These are phyloP conservation scores for Drosophila algonquin DNA, from an alignment of 2,888 invertebrate species.

Conservation along the genomic window DNA sequence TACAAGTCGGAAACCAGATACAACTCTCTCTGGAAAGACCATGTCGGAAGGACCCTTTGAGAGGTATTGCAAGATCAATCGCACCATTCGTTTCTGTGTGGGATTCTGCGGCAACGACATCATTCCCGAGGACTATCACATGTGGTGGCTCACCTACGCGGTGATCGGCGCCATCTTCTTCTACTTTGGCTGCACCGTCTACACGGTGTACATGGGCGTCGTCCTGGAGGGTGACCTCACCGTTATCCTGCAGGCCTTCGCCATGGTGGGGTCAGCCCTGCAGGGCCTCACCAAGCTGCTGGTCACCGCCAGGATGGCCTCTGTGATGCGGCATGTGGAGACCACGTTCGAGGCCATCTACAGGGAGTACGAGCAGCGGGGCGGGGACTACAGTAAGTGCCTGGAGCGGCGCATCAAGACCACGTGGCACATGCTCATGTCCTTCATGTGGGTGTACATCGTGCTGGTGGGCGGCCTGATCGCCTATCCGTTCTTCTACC, in stretches of 20 bases:
- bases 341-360: constrained; percentile 55
- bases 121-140: constrained; percentile 40
- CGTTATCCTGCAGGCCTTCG: constrained; percentile 55
- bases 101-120: constrained; percentile 61
- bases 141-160: constrained; percentile 54
- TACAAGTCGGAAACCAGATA: too few relatives aligned
- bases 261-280: constrained; percentile 53
- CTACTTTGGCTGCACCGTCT: constrained; percentile 55
- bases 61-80: constrained; percentile 41
- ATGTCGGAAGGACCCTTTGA: constrained; percentile 26
- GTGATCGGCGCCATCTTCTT: constrained; percentile 33
- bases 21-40: not conserved
- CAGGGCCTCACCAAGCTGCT: constrained; percentile 57
- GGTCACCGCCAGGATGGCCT: constrained; percentile 18
- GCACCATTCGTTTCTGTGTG: constrained; percentile 45
- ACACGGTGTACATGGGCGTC: constrained; percentile 68
- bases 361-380: constrained; percentile 51
- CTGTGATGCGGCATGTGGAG: constrained; percentile 35
- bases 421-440: constrained; percentile 41
- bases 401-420: constrained; percentile 45
- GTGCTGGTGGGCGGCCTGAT: constrained; percentile 4
- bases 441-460: constrained; percentile 40
- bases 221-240: constrained; percentile 58
- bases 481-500: constrained; percentile 46
- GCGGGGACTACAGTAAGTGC: constrained; percentile 44